Base-by-base conservation (phyloP, 2,113 vertebrate species). In the Xiphophorus couchianus region DNA sequence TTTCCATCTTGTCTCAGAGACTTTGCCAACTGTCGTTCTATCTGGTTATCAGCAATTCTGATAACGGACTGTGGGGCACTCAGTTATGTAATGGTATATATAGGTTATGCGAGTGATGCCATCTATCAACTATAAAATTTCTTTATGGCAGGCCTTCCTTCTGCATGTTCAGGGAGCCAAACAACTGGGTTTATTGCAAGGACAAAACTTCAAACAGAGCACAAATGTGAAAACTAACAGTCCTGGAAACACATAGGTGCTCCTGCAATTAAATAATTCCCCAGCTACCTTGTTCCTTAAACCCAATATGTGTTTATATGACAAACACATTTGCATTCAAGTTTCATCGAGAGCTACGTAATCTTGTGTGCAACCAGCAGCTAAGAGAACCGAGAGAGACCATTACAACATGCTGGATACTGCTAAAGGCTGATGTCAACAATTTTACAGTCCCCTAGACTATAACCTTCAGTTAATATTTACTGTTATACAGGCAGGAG, bases 341-440 rank as follows among this genome's bases (percentile, higher is more conserved):
- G 82, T 80, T 80, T 88, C 82, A 92, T 91, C 81, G 81, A 80
- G 78, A 73, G 78, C 70, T 64, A 91, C 62, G 88, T 90, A 86
- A 93, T 90, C 77, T 79, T 39, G 71, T 63, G 71, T 63, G 72
- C 77, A 82, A 85, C 80, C 89, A 85, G 88, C 81, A 90, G 89
- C 84, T 78, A 80, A 76, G 70, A 69, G 74, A 62, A 79, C 64
- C n/a, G 60, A 86, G 74, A 86, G 86, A 25, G 79, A 77, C 68
- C 84, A 91, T 94, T 91, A 92, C 90, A 78, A 80, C 83, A 89
- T 74, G 69, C 67, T 92, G 91, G 91, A 90, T 86, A 85, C 82
- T 72, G 72, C 51, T 42, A 73, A 77, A 73, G 67, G 74, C 85
- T 93, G 89, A 93, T 90, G 93, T 92, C 90, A 94, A 74, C 77